Evolutionary conservation across 2,113 vertebrate genomes (phyloP), one percentile per base, ranked within the genome.

Genomic region (Gymnarchus niloticus): DNA sequence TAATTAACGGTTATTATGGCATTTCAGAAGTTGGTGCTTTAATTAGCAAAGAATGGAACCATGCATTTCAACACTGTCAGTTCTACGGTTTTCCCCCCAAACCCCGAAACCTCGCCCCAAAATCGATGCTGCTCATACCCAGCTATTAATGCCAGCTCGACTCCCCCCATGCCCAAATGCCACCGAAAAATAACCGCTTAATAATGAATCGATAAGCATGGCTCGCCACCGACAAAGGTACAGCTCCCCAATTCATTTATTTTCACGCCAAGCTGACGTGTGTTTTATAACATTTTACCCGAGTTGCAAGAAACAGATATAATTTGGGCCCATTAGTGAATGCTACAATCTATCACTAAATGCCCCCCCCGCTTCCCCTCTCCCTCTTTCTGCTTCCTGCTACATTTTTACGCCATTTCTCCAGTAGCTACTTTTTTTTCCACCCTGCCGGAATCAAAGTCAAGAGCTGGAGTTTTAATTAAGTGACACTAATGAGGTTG

Each of bases 1-100:
- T 99, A 99, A 99, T 99, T 99, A 99, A 97, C 93, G 87, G 96
- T 97, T 98, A 99, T 99, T 99, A 99, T 95, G 96, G 96, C 97
- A 98, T 98, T 99, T 98, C 97, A 98, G 95, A 97, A 97, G 96
- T 96, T 95, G 96, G 94, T 93, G 95, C 95, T 98, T 97, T 99
- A 98, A 99, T 99, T 99, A 98, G 97, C 95, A 95, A 94, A 94
- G 96, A 96, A 95, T 92, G 95, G 95, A 96, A 96, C 94, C 96
- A 90, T 90, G 59, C 91, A 92, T 94, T 94, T 94, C 91, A 92
- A 92, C 92, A 92, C 59, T 76, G 86, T 21, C 82, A 84, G 81
- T 23, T 76, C 59, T 23, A 41, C 33, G 17, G 3, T 23, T 51
- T 25, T 37, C 23, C 69, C 37, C n/a, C 21, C 51, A 44, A 25